A percentile compares a stretch with the other conserved stretches of the same genome.
phyloP scores from a whole-genome alignment of 2,888 invertebrate species.

The Rotaria magnacalcarata region DNA sequence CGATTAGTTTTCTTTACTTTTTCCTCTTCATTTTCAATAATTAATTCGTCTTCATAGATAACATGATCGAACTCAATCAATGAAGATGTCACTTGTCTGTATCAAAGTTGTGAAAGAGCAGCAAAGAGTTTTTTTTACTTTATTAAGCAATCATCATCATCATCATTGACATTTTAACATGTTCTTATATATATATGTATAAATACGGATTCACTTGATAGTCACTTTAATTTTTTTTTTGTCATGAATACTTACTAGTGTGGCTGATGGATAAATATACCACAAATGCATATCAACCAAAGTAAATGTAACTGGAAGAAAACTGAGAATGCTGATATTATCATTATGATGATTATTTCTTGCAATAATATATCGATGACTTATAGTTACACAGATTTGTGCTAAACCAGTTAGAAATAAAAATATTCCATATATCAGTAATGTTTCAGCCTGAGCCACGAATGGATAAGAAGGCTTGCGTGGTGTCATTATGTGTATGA shows the following conservation, averaged over 20 bases:
- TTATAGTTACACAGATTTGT: background rate
- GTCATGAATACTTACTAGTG: background rate
- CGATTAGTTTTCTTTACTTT: too few relatives aligned
- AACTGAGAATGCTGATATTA: background rate
- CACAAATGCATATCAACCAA: background rate
- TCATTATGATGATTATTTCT: background rate
- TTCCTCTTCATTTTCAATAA: too few relatives aligned
- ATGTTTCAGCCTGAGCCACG: constrained; percentile 30
- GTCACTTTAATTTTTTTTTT: background rate
- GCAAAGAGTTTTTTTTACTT: background rate
- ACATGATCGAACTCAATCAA: background rate
- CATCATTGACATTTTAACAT: background rate
- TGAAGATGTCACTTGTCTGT: background rate
- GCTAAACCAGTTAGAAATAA: constrained; percentile 21
- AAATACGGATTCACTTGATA: background rate
- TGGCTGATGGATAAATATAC: background rate
- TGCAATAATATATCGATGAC: constrained; percentile 13
- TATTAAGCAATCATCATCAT: background rate
- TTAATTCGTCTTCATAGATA: background rate
- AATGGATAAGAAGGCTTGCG: background rate
- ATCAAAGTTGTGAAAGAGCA: background rate
- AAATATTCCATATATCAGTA: constrained; percentile 19
- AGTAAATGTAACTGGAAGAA: background rate
- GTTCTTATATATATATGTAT: background rate
- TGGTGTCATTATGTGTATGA: background rate